These are phyloP conservation scores for Paracanthobrama guichenoti DNA, from an alignment of 2,113 vertebrate species.

Conservation along the genomic window DNA sequence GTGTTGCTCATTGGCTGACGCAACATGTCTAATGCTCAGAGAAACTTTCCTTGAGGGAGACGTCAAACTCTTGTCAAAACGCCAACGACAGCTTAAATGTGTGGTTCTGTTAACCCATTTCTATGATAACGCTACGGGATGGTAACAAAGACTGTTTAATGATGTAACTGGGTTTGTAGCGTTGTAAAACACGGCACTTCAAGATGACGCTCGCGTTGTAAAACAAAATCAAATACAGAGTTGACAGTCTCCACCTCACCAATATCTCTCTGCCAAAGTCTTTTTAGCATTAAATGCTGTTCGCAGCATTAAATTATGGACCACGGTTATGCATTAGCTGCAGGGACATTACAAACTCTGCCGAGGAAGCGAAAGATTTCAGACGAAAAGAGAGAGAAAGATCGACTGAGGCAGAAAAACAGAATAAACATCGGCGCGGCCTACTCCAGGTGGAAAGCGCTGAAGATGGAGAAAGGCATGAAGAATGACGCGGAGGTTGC, in stretches of 20 bases:
- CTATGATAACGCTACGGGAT: neutral
- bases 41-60: neutral
- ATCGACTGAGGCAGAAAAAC: conserved; percentile 5
- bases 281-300: too few relatives aligned
- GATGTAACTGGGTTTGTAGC: too few relatives aligned
- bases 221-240: neutral
- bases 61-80: neutral
- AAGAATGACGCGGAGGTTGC: conserved; percentile 16
- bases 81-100: neutral
- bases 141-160: too few relatives aligned
- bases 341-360: neutral
- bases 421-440: conserved; percentile 10
- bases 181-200: too few relatives aligned
- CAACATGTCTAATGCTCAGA: neutral
- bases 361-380: neutral
- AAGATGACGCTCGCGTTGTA: neutral
- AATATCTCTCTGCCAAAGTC: too few relatives aligned
- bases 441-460: conserved; percentile 18
- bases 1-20: conserved; percentile 8
- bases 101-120: neutral
- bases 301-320: neutral
- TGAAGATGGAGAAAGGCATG: neutral
- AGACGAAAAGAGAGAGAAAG: neutral
- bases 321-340: conserved; percentile 5
- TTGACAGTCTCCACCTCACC: too few relatives aligned